These are phyloP conservation scores for Agonopterix arenella DNA, from an alignment of 2,888 invertebrate species.

Conservation along the genomic window DNA sequence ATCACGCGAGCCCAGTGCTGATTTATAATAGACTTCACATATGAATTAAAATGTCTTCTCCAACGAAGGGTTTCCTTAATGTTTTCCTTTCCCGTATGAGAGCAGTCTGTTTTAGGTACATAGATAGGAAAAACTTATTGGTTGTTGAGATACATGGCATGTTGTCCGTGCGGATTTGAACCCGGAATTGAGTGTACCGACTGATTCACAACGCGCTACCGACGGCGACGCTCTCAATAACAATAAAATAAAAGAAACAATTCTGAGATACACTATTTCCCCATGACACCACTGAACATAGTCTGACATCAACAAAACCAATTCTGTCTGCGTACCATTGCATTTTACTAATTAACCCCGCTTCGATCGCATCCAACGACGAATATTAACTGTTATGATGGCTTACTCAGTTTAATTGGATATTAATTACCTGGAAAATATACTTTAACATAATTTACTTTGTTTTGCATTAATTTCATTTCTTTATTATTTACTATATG, in stretches of 20 bases:
- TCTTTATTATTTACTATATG: too few relatives aligned
- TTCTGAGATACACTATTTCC: not conserved
- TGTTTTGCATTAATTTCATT: too few relatives aligned
- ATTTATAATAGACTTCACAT: too few relatives aligned
- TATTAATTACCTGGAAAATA: not conserved
- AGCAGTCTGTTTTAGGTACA: too few relatives aligned
- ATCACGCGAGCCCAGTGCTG: too few relatives aligned
- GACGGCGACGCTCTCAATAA: too few relatives aligned
- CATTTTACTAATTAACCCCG: conserved; percentile 53
- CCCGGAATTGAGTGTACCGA: too few relatives aligned
- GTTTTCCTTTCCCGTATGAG: too few relatives aligned
- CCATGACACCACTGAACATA: conserved; percentile 18
- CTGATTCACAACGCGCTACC: not conserved
- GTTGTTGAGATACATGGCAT: too few relatives aligned
- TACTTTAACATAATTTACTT: too few relatives aligned
- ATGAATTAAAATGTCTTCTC: too few relatives aligned
- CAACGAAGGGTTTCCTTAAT: not conserved
- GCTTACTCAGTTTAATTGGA: not conserved
- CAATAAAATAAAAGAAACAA: not conserved
- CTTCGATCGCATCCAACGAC: conserved; percentile 16
- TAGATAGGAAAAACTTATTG: too few relatives aligned
- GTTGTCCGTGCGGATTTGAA: not conserved
- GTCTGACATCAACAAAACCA: conserved; percentile 44
- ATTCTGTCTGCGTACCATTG: conserved; percentile 32
- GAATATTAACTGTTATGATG: conserved; percentile 1